These are phyloP conservation scores for Mustelus asterias DNA, from an alignment of 2,113 vertebrate genomes.

Conservation along the genomic window DNA sequence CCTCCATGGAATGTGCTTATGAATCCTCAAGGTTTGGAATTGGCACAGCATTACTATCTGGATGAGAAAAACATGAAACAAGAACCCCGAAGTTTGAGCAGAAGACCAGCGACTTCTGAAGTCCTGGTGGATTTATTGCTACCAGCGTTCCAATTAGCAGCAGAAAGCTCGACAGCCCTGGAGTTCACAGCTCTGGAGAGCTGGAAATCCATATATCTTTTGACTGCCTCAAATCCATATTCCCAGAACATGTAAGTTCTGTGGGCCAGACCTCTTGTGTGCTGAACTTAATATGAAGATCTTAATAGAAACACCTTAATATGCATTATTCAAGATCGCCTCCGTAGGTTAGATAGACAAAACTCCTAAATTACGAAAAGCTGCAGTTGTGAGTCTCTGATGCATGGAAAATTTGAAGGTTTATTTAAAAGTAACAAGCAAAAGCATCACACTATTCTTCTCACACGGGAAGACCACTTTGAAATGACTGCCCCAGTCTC, in stretches of 20 bases:
- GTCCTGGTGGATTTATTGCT: not conserved
- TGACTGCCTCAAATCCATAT: not conserved
- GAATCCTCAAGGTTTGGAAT: not conserved
- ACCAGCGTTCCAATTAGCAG: not conserved
- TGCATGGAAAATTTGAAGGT: not conserved
- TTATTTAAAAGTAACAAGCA: not conserved
- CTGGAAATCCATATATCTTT: not conserved
- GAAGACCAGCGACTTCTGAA: not conserved
- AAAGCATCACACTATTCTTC: not conserved
- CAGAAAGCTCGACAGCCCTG: not conserved
- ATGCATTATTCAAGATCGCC: not conserved
- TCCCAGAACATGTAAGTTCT: not conserved
- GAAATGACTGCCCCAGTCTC: not conserved
- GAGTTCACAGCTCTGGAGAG: not conserved
- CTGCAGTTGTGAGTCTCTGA: not conserved
- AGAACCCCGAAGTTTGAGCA: not conserved
- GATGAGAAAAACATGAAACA: not conserved
- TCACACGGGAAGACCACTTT: not conserved
- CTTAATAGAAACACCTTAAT: not conserved
- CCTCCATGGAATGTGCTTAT: not conserved
- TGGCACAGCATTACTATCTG: not conserved
- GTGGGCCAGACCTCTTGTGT: not conserved
- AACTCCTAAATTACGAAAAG: not conserved
- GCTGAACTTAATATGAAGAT: not conserved
- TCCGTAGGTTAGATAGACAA: not conserved